Percentiles rank a stretch among this genome's conserved stretches.
These are phyloP conservation scores for Trichosurus vulpecula DNA, from an alignment of 2,797 vertebrate species.

Conservation along the genomic window DNA sequence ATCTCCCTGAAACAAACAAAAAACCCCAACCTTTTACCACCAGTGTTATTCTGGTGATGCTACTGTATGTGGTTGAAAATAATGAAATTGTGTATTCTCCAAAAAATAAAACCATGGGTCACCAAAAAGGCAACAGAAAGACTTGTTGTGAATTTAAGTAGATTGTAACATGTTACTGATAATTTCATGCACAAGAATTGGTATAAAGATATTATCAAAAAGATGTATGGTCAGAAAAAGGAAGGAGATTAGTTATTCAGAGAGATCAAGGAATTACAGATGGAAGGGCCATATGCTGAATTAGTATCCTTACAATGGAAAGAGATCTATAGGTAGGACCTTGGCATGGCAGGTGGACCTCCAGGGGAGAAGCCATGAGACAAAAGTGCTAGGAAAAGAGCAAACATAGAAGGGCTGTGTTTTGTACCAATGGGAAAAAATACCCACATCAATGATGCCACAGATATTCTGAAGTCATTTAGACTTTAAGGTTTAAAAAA, in stretches of 20 bases:
- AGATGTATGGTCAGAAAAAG: background rate
- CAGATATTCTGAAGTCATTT: background rate
- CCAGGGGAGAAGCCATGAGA: background rate
- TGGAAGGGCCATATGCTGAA: background rate
- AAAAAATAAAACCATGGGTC: background rate
- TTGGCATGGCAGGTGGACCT: background rate
- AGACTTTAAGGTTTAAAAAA: background rate
- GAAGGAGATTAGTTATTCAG: background rate
- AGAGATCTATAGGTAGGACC: background rate
- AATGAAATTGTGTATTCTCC: background rate
- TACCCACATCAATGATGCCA: background rate
- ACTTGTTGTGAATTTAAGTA: background rate
- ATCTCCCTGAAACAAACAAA: background rate
- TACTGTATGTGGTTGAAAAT: background rate
- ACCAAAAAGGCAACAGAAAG: background rate
- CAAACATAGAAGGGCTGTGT: background rate
- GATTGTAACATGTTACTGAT: background rate
- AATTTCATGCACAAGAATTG: background rate
- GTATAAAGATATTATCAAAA: background rate
- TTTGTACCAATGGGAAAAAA: background rate
- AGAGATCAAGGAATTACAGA: background rate
- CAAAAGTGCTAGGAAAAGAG: background rate
- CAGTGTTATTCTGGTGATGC: background rate
- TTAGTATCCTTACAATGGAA: background rate
- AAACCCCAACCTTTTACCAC: background rate